Conservation (phyloP, 1,140 invertebrate genomes). For the Druon quercuslanigerum region DNA sequence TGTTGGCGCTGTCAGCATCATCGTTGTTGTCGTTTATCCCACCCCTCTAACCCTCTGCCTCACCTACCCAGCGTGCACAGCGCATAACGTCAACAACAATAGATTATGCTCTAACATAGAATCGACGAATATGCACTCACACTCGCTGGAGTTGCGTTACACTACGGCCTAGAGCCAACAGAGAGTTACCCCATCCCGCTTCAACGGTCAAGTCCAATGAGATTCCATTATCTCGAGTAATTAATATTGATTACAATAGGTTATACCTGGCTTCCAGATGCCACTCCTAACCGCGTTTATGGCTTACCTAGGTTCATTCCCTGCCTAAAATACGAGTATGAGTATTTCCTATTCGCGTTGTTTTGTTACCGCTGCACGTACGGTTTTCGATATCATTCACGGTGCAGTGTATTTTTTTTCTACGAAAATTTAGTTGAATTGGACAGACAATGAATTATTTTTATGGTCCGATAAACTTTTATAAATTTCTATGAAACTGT, state of each 20-base stretch:
- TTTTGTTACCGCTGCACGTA: constrained; percentile 50
- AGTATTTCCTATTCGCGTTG: constrained; percentile 65
- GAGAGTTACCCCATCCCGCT: constrained; percentile 56
- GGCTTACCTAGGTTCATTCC: constrained; percentile 59
- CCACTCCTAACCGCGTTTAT: constrained; percentile 51
- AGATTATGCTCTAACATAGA: constrained; percentile 72
- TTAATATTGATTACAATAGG: constrained; percentile 76
- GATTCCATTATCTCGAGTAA: constrained; percentile 76
- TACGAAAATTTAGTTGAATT: not conserved
- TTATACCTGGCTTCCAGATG: constrained; percentile 68
- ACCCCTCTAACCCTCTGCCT: constrained; percentile 38
- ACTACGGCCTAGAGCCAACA: constrained; percentile 63
- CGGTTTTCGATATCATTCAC: constrained; percentile 51
- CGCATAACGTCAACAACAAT: constrained; percentile 75
- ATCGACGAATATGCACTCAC: constrained; percentile 55
- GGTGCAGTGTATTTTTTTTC: constrained; percentile 35
- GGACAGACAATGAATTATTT: constrained; percentile 5
- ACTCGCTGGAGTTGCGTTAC: constrained; percentile 58
- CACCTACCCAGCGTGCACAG: constrained; percentile 64
- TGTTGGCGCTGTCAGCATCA: constrained; percentile 59
- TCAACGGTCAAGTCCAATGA: constrained; percentile 75
- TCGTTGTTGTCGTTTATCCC: constrained; percentile 67
- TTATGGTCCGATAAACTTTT: too few relatives aligned
- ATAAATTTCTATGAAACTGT: too few relatives aligned
- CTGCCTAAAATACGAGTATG: constrained; percentile 62